Conservation (phyloP, 2,888 invertebrate species). For the Sipha maydis region DNA sequence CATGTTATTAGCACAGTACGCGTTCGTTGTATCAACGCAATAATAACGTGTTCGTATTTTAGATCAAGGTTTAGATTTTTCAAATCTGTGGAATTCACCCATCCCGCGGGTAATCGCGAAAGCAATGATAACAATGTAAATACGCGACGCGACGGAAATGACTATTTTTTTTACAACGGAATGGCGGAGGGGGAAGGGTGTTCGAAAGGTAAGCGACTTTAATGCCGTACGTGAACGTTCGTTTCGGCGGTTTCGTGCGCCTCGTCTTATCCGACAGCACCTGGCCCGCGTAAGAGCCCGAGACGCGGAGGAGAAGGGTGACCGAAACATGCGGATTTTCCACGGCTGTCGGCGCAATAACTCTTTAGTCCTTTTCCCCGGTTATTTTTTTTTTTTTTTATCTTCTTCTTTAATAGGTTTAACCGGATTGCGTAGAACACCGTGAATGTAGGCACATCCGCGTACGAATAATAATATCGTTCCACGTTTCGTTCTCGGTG, state of each 20-base stretch:
- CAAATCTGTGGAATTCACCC: too few relatives aligned
- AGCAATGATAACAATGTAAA: too few relatives aligned
- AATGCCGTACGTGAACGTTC: background rate
- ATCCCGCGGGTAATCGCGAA: too few relatives aligned
- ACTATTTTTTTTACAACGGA: too few relatives aligned
- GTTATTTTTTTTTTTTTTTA: slow-evolving; percentile 17
- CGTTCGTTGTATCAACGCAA: too few relatives aligned
- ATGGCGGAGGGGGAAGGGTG: too few relatives aligned
- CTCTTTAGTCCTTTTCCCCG: slow-evolving; percentile 20
- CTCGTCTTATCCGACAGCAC: background rate
- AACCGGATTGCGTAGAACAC: background rate
- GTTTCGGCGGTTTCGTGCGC: background rate
- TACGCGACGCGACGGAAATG: too few relatives aligned
- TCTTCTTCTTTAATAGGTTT: slow-evolving; percentile 28
- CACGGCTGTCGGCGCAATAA: slow-evolving; percentile 56
- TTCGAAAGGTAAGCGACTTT: too few relatives aligned
- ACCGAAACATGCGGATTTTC: slow-evolving; percentile 18
- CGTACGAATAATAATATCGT: background rate
- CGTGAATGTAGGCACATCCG: background rate
- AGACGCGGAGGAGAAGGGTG: background rate
- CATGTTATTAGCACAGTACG: too few relatives aligned
- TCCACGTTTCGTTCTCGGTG: background rate
- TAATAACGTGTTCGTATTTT: too few relatives aligned
- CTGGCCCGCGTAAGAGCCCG: slow-evolving; percentile 12
- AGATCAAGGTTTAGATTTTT: too few relatives aligned